phyloP scores from a whole-genome alignment of 2,113 vertebrate genomes.

The Brachypteracias leptosomus region DNA sequence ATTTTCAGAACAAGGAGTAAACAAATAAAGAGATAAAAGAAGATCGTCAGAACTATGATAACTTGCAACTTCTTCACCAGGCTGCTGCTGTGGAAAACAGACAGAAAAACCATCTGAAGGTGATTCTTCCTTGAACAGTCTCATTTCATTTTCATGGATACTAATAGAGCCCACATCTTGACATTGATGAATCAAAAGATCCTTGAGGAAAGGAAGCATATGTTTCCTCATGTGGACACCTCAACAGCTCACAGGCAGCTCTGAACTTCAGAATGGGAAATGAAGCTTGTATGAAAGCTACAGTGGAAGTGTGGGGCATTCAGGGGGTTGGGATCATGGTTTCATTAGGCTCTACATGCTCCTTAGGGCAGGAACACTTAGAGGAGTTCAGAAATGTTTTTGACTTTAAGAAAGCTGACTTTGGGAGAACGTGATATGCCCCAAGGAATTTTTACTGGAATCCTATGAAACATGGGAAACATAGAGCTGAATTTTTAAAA shows the following conservation, averaged over 20 bases:
- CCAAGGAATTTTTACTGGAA: constrained; percentile 45
- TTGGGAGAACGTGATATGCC: constrained; percentile 52
- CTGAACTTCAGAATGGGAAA: constrained; percentile 43
- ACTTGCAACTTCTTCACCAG: not conserved
- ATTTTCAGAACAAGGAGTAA: not conserved
- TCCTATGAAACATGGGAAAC: constrained; percentile 60
- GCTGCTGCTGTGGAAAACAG: not conserved
- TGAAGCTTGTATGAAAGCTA: constrained; percentile 24
- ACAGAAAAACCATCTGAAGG: constrained; percentile 2
- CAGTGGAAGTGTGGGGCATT: not conserved
- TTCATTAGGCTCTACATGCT: constrained; percentile 47
- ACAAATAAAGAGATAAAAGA: not conserved
- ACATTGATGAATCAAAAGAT: constrained; percentile 1
- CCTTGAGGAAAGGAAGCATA: constrained; percentile 26
- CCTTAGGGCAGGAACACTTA: constrained; percentile 4
- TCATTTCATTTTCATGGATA: not conserved
- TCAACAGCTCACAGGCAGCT: not conserved
- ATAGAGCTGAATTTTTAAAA: constrained; percentile 48
- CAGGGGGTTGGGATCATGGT: constrained; percentile 27
- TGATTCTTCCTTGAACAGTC: constrained; percentile 16
- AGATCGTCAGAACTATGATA: not conserved
- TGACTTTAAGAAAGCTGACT: constrained; percentile 61
- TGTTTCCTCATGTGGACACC: constrained; percentile 10
- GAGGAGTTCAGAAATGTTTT: constrained; percentile 43
- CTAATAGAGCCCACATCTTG: not conserved